A percentile compares a stretch with the other conserved stretches of the same genome.
These are phyloP conservation scores for Zygothrica quintamaculata DNA, from an alignment of 2,888 invertebrate genomes.

Conservation along the genomic window DNA sequence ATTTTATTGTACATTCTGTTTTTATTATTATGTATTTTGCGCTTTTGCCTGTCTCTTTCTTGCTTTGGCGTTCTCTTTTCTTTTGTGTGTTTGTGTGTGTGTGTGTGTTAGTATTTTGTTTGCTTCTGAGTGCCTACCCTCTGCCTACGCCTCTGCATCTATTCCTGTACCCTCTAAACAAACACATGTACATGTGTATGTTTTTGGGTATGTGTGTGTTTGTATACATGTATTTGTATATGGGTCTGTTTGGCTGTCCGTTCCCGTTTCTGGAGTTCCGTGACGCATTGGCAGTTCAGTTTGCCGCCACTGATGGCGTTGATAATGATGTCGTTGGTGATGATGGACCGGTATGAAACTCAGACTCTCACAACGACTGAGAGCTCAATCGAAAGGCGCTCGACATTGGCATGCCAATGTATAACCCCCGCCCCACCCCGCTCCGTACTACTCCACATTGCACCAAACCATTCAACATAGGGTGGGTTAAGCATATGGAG, in stretches of 20 bases:
- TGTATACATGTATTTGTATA: conserved; percentile 8
- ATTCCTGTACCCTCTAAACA: conserved; percentile 22
- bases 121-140: conserved; percentile 21
- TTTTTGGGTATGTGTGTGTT: conserved; percentile 9
- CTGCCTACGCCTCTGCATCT: conserved; percentile 13
- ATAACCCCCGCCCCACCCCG: not conserved
- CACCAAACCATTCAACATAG: too few species aligned
- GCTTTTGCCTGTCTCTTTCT: conserved; percentile 71
- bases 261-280: conserved; percentile 58
- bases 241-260: conserved; percentile 30
- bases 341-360: conserved; percentile 72
- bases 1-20: conserved; percentile 80
- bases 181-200: not conserved
- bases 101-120: conserved; percentile 2
- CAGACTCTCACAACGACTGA: too few species aligned
- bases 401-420: conserved; percentile 14
- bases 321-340: conserved; percentile 76
- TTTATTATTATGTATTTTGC: conserved; percentile 79
- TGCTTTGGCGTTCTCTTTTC: conserved; percentile 14
- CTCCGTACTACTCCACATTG: not conserved
- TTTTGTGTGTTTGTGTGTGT: conserved; percentile 10
- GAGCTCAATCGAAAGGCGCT: conserved; percentile 47
- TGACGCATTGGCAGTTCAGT: conserved; percentile 57
- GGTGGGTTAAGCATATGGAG: conserved; percentile 15
- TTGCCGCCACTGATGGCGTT: conserved; percentile 72